These are phyloP conservation scores for Scopus umbretta DNA, from an alignment of 2,113 vertebrate genomes.

Conservation along the genomic window DNA sequence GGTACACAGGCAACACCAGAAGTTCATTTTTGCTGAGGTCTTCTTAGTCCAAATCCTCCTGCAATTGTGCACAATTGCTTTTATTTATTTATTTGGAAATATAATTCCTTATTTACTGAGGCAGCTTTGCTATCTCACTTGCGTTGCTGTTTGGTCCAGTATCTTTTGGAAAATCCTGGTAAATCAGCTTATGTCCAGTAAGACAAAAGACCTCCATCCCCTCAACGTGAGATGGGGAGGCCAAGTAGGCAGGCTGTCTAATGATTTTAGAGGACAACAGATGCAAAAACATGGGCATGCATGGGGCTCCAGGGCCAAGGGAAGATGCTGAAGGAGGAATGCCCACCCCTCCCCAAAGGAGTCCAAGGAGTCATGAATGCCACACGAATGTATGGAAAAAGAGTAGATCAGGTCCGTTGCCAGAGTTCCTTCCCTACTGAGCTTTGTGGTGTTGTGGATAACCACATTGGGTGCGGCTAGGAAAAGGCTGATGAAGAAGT, in stretches of 20 bases:
- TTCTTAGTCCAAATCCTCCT: not conserved
- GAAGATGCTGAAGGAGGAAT: not conserved
- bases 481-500: not conserved
- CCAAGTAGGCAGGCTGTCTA: not conserved
- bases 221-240: not conserved
- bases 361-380: not conserved
- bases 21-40: not conserved
- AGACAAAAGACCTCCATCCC: not conserved
- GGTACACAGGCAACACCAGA: not conserved
- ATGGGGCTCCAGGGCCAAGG: not conserved
- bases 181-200: not conserved
- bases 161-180: not conserved
- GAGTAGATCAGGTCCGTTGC: not conserved
- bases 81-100: not conserved
- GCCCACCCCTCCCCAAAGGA: not conserved
- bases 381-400: not conserved
- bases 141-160: not conserved
- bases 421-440: not conserved
- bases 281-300: not conserved
- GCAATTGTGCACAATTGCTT: not conserved
- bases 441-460: not conserved
- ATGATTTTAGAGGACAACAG: not conserved
- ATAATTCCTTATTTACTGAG: not conserved
- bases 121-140: not conserved
- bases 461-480: not conserved